Percentiles rank a stretch among this genome's conserved stretches.
Evolutionary conservation across 2,888 invertebrate genomes (phyloP).

Genomic region (Dugesia japonica): DNA sequence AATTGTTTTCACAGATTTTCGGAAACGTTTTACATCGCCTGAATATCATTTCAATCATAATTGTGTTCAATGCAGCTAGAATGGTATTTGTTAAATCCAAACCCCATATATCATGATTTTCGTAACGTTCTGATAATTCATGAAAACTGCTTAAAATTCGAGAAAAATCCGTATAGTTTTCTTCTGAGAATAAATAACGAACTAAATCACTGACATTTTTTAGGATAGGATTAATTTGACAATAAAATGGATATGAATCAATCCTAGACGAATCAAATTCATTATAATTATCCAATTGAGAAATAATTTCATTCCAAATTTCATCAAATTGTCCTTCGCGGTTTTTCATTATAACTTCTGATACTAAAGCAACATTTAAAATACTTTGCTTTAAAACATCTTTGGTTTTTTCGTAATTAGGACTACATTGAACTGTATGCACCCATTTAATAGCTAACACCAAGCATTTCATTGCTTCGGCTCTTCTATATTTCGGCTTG

Average conservation of each 20-base stretch:
- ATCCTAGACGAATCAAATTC: conserved; percentile 1
- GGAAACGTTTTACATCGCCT: background rate
- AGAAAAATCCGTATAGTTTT: conserved; percentile 8
- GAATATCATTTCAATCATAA: background rate
- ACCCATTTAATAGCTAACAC: background rate
- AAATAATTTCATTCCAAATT: background rate
- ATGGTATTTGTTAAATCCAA: background rate
- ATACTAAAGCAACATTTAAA: background rate
- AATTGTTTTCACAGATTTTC: conserved; percentile 16
- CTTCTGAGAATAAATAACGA: background rate
- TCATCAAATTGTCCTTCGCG: background rate
- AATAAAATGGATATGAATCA: background rate
- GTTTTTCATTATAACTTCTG: conserved; percentile 3
- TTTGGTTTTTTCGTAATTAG: background rate
- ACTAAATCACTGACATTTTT: conserved; percentile 1
- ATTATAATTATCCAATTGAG: background rate
- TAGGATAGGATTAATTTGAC: background rate
- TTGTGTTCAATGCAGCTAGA: background rate
- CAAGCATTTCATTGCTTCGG: background rate
- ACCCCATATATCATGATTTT: background rate
- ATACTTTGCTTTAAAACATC: background rate
- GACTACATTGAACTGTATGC: background rate
- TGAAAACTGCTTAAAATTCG: background rate
- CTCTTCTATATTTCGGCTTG: background rate
- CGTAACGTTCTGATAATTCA: background rate